These are phyloP conservation scores for Poecilia picta DNA, from an alignment of 2,797 vertebrate species.

Conservation along the genomic window DNA sequence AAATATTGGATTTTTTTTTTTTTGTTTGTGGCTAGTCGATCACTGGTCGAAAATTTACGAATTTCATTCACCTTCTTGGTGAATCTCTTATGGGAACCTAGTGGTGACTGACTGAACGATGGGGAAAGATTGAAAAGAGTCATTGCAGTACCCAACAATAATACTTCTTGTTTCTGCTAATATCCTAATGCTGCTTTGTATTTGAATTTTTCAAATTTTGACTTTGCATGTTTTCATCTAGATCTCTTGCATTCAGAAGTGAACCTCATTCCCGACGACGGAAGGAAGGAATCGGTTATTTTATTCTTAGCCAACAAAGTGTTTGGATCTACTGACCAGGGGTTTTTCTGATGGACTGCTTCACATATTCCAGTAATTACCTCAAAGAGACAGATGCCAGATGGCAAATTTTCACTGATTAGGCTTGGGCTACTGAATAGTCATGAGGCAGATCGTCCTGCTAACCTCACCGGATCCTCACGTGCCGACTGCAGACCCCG, in stretches of 20 bases:
- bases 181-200: background rate
- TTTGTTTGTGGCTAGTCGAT: background rate
- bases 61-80: background rate
- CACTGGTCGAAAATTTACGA: background rate
- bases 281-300: background rate
- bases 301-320: background rate
- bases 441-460: conserved; percentile 29
- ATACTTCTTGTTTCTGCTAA: background rate
- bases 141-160: background rate
- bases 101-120: background rate
- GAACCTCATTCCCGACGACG: background rate
- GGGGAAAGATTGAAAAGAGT: background rate
- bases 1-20: background rate
- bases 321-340: conserved; percentile 14
- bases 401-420: conserved; percentile 42
- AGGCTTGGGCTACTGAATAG: conserved; percentile 39
- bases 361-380: conserved; percentile 61
- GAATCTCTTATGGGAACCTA: background rate
- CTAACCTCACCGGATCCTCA: conserved; percentile 29
- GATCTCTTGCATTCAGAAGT: background rate
- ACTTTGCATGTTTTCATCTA: background rate
- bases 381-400: conserved; percentile 43
- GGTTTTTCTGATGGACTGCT: conserved; percentile 37
- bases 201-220: background rate
- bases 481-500: conserved; percentile 35